Conservation (phyloP, 1,140 invertebrate species). For the Pseudomyrmex cubaensis region DNA sequence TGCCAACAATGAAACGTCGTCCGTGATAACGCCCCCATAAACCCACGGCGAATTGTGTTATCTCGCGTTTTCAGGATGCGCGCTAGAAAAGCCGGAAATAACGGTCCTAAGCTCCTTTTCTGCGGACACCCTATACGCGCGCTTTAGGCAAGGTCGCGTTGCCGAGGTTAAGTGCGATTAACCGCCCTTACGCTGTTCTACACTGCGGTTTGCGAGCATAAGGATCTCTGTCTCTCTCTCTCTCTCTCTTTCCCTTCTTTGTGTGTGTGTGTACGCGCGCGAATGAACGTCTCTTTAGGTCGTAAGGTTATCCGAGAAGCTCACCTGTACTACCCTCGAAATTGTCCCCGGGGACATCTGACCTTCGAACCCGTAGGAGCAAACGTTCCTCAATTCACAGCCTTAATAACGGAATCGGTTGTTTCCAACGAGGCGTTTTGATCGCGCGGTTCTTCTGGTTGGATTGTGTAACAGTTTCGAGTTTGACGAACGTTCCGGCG, state of each 20-base stretch:
- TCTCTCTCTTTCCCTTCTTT: too few species aligned
- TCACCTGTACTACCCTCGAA: conserved; percentile 33
- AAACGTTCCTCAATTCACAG: neutral
- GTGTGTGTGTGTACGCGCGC: neutral
- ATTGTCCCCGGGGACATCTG: conserved; percentile 48
- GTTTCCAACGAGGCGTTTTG: conserved; percentile 4
- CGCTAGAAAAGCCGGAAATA: conserved; percentile 49
- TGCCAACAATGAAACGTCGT: conserved; percentile 29
- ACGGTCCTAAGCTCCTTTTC: conserved; percentile 46
- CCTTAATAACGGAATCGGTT: neutral
- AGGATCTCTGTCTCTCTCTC: neutral
- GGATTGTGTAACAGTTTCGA: neutral
- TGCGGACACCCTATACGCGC: neutral
- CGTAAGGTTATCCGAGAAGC: neutral
- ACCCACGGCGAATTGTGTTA: conserved; percentile 46
- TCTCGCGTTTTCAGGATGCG: conserved; percentile 52
- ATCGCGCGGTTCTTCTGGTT: neutral
- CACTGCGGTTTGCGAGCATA: conserved; percentile 29
- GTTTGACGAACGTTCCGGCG: neutral
- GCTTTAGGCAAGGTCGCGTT: conserved; percentile 29
- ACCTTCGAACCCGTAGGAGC: conserved; percentile 14
- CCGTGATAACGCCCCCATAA: conserved; percentile 12
- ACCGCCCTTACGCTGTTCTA: conserved; percentile 57
- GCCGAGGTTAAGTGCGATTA: conserved; percentile 59
- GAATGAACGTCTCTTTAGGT: neutral